phyloP scores from a whole-genome alignment of 2,888 invertebrate species.

The Craniophora ligustri region DNA sequence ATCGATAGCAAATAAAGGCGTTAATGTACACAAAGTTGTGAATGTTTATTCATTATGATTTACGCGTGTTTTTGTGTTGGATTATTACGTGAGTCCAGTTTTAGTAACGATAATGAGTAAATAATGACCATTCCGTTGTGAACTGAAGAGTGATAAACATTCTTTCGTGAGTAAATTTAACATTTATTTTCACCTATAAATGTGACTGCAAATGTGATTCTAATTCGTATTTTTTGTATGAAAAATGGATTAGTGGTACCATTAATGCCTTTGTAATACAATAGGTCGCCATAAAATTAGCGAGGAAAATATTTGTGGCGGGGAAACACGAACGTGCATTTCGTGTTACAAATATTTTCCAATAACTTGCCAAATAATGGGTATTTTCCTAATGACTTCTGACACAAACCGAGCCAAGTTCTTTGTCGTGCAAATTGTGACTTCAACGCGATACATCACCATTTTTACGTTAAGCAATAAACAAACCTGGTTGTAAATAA shows the following conservation, averaged over 20 bases:
- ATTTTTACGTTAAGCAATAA: constrained; percentile 76
- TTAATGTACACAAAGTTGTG: constrained; percentile 17
- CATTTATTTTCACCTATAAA: constrained; percentile 53
- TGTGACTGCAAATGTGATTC: constrained; percentile 51
- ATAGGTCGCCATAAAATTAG: constrained; percentile 50
- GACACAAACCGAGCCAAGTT: constrained; percentile 43
- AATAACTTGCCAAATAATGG: constrained; percentile 41
- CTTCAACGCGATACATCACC: constrained; percentile 46
- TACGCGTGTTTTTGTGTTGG: constrained; percentile 44
- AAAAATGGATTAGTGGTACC: constrained; percentile 36
- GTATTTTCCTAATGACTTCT: constrained; percentile 37
- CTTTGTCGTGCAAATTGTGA: constrained; percentile 39
- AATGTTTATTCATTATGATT: constrained; percentile 43
- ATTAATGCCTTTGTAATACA: constrained; percentile 48
- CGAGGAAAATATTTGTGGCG: constrained; percentile 43
- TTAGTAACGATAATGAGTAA: constrained; percentile 57
- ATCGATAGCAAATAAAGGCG: constrained; percentile 18
- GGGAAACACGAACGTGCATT: constrained; percentile 45
- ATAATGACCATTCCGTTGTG: constrained; percentile 55
- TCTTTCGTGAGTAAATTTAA: constrained; percentile 53
- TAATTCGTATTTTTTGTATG: constrained; percentile 49
- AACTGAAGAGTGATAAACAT: constrained; percentile 51
- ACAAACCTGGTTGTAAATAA: constrained; percentile 85
- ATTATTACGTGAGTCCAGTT: constrained; percentile 47
- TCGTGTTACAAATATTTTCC: constrained; percentile 41